Evolutionary conservation across 2,888 invertebrate species (phyloP), one percentile per base, ranked within the genome.

Genomic region (Calameuta filiformis): DNA sequence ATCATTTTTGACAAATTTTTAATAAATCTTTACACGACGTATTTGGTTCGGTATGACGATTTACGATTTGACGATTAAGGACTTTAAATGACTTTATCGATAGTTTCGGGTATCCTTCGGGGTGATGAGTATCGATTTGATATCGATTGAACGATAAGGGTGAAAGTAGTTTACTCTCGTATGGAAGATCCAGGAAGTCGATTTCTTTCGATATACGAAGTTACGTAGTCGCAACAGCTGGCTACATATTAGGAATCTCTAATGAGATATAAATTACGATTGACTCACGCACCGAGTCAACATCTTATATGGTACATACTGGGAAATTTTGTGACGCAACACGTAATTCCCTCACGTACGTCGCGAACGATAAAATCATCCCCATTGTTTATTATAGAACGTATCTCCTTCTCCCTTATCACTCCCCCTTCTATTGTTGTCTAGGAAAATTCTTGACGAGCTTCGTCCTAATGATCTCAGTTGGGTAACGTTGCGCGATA

Each of bases 211-310:
- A 71, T 35, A 35, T 35, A 35, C 12, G 0, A 11, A 71, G 15
- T 34, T 31, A 71, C 71, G 31, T 71, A 71, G 15, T 15, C 31
- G 31, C 31, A 71, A 4, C 33, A 71, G 37, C 79, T 77, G 76
- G 79, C 77, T 79, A 83, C 84, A 81, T 86, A 85, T 88, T 87
- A 86, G 86, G 86, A 81, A 83, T 87, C 79, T 82, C 80, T 82
- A 83, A 81, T 85, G 76, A 81, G 80, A 81, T 86, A 87, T 87
- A 87, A 88, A 87, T 87, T 85, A 85, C 84, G 85, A 87, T 88
- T 86, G 85, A 71, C 33, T 56, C 56, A 56, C 56, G 56, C 75
- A 77, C 81, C 79, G 80, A 77, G 82, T 83, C 77, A 79, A 76
- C 76, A 79, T 83, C 80, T 74, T 82, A 83, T 76, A 82, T 80